A percentile compares a stretch with the other conserved stretches of the same genome.
These are phyloP conservation scores for Indri indri DNA, from an alignment of 2,113 vertebrate genomes.

Conservation along the genomic window DNA sequence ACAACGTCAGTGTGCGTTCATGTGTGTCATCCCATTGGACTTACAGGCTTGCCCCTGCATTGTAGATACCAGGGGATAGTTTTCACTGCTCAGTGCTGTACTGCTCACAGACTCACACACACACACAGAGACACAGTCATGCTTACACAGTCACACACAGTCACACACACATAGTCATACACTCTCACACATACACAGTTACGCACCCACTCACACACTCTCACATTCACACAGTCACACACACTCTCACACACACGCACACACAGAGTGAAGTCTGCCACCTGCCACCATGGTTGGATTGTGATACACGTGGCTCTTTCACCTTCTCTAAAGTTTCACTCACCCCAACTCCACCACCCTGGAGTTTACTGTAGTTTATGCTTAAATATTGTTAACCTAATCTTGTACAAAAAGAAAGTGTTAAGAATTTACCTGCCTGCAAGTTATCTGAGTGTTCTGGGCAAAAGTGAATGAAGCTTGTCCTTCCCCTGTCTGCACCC, in stretches of 20 bases:
- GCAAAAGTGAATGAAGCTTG: neutral
- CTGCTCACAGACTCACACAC: no score
- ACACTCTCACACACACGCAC: neutral
- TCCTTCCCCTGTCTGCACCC: neutral
- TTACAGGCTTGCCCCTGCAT: neutral
- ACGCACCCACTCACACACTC: no score
- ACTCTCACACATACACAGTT: no score
- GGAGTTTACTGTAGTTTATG: neutral
- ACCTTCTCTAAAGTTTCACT: neutral
- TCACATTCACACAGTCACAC: no score
- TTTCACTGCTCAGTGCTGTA: neutral
- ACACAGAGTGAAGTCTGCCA: rapidly evolving
- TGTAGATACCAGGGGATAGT: neutral
- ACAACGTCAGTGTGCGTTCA: neutral
- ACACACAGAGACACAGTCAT: no score
- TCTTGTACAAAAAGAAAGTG: neutral
- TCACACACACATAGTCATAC: neutral
- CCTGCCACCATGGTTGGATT: neutral
- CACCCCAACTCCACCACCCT: neutral
- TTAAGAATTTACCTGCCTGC: neutral
- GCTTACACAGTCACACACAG: no score
- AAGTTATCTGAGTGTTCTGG: neutral
- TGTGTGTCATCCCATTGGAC: rapidly evolving
- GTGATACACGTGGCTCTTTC: neutral
- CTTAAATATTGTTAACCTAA: neutral